Conservation (phyloP, 2,113 vertebrate genomes). For the Pontoporia blainvillei region DNA sequence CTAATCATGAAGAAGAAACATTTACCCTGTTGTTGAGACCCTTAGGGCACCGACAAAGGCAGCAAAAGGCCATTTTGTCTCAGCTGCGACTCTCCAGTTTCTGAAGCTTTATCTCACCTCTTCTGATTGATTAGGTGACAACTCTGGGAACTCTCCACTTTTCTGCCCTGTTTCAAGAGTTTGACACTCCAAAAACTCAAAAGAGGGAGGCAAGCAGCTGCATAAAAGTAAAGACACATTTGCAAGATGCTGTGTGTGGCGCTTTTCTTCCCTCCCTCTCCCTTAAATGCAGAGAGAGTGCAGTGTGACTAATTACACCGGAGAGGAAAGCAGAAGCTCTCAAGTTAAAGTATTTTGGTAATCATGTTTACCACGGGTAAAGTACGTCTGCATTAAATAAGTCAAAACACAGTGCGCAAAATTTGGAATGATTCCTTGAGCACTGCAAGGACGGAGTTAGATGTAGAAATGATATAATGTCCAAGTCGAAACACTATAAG, state of each 20-base stretch:
- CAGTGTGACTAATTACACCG: constrained; percentile 84
- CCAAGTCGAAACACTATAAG: constrained; percentile 81
- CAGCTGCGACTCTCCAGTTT: fast-evolving
- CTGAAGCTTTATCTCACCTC: not conserved
- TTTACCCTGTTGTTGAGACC: not conserved
- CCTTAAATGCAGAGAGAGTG: constrained; percentile 79
- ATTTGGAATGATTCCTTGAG: constrained; percentile 81
- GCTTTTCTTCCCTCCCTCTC: constrained; percentile 43
- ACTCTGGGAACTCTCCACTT: constrained; percentile 56
- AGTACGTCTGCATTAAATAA: constrained; percentile 86
- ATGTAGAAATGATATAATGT: constrained; percentile 84
- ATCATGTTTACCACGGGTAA: constrained; percentile 86
- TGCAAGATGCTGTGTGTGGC: constrained; percentile 79
- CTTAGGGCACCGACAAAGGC: no score
- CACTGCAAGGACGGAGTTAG: constrained; percentile 78
- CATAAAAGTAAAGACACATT: constrained; percentile 78
- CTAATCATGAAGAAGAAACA: not conserved
- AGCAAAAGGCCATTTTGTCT: not conserved
- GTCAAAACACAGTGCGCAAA: constrained; percentile 84
- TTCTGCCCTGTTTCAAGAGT: constrained; percentile 74
- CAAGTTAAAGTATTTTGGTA: constrained; percentile 85
- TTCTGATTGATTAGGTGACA: not conserved
- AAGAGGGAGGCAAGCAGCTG: constrained; percentile 79
- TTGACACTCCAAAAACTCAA: constrained; percentile 65
- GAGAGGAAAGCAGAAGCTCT: constrained; percentile 83